These are phyloP conservation scores for Benitochromis conjunctus DNA, from an alignment of 2,113 vertebrate species.

Conservation along the genomic window DNA sequence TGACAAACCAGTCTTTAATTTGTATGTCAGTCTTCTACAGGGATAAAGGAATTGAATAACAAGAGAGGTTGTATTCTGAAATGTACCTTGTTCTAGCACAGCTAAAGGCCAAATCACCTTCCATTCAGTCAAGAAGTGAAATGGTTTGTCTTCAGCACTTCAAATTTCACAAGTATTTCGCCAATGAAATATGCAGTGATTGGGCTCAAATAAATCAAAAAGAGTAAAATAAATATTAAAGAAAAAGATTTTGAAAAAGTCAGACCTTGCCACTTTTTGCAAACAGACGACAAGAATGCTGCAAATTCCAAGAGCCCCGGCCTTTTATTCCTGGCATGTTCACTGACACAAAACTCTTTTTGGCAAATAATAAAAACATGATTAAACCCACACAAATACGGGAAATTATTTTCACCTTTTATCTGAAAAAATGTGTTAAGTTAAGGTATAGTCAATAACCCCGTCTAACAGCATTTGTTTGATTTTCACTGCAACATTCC, in stretches of 20 bases:
- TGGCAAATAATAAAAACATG: background rate
- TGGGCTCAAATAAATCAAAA: conserved; percentile 8
- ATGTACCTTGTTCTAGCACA: background rate
- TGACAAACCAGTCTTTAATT: conserved; percentile 53
- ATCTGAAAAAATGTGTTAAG: background rate
- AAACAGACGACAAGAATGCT: background rate
- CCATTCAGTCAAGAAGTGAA: conserved; percentile 33
- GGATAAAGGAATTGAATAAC: conserved; percentile 41
- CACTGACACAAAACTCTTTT: background rate
- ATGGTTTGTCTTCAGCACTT: conserved; percentile 9
- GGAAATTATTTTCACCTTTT: background rate
- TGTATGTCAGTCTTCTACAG: conserved; percentile 14
- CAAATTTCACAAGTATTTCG: background rate
- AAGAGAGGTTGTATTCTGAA: conserved; percentile 31
- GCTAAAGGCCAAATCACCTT: conserved; percentile 43
- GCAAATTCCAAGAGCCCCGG: background rate
- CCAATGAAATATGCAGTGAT: background rate
- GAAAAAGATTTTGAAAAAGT: background rate
- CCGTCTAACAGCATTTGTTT: background rate
- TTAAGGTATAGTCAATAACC: background rate
- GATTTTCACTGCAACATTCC: background rate
- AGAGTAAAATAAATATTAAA: background rate
- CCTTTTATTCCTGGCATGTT: background rate
- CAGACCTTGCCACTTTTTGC: conserved; percentile 7
- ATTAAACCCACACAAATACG: background rate